Evolutionary conservation across 30 jellyfish, hydroid and myxozoan genomes (phyloP), one percentile per base, ranked within the genome.

Genomic region (Cassiopea xamachana): DNA sequence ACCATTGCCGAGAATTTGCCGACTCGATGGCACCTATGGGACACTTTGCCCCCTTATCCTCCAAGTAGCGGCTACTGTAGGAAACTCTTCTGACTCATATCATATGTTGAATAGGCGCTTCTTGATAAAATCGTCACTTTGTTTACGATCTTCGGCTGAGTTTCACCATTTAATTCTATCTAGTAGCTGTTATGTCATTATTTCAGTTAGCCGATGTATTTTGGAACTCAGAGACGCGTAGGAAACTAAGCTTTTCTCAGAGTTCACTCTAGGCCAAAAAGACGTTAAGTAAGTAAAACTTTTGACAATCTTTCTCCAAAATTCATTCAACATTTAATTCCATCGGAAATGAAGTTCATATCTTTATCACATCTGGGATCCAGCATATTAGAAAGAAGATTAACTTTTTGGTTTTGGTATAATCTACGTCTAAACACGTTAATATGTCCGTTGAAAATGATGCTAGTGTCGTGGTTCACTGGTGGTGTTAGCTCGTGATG

Each of bases 311-410:
- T 64, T 14, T 64, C 74, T 64, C 15, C 19, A 64, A 71, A n/a
- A 9, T 43, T 71, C 58, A 12, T 15, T 71, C 16, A 71, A 64
- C 15, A 1, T 5, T 55, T 19, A 71, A 71, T 8, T 39, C 80
- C 39, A 71, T 15, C 80, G 80, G 55, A 71, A 71, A 71, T 15
- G 39, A 19, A 27, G 55, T 71, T 71, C 80, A 71, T 39, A 71
- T 71, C 27, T 71, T 71, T 71, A 71, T 71, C 80, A 71, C 50
- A 39, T 43, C 27, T 71, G 80, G 80, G 80, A 43, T 71, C 27
- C 27, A 71, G 80, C 80, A 14, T 17, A 12, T 71, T n/a, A 43
- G 55, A 15, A 18, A 71, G 76, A 10, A 10, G 74, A 64, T 64
- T 64, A 64, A 27, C 19, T 64, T 64, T 27, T 5, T 2, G 74